Evolutionary conservation across 2,113 vertebrate species (phyloP), one percentile per base, ranked within the genome.

Genomic region (Hypanus sabinus): DNA sequence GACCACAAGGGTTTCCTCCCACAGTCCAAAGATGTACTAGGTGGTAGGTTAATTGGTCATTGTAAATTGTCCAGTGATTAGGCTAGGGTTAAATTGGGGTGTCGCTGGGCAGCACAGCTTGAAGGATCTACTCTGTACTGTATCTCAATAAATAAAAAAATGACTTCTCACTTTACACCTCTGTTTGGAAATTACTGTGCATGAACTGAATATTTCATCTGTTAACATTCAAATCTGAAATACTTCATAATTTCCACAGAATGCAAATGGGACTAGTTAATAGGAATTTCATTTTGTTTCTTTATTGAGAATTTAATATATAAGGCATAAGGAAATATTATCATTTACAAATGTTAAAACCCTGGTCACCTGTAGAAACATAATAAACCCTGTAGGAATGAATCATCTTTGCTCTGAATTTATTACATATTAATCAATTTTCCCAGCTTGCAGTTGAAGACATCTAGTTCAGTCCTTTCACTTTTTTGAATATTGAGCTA

Each of bases 371-470:
- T 87, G 18, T 81, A 83, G 38, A 46, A 22, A 55, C 57, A 87
- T 12, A 62, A 62, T 87, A 55, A 87, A 87, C 38, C 20, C 38
- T 27, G 24, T 60, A 87, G 27, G 27, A 62, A 87, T 87, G 55
- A 30, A 11, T 62, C 11, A 27, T 87, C 12, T 55, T 30, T 87
- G 83, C 55, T 87, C 57, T 60, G 55, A 60, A 57, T 87, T 87
- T 46, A 87, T 87, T 87, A 60, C 55, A 55, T 83, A 24, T 60
- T 87, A 87, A 87, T 57, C 83, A 60, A 60, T 60, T 87, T 87
- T 60, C 10, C 55, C 24, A 60, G 55, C 3, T 55, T 62, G 57
- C 8, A 24, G 27, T 60, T 5, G 55, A 87, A 62, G 46, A 30
- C 46, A 85, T 60, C 57, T 10, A 57, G 24, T 2, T 27, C 38